phyloP scores from a whole-genome alignment of 2,888 invertebrate genomes.

The Syrphus vitripennis region DNA sequence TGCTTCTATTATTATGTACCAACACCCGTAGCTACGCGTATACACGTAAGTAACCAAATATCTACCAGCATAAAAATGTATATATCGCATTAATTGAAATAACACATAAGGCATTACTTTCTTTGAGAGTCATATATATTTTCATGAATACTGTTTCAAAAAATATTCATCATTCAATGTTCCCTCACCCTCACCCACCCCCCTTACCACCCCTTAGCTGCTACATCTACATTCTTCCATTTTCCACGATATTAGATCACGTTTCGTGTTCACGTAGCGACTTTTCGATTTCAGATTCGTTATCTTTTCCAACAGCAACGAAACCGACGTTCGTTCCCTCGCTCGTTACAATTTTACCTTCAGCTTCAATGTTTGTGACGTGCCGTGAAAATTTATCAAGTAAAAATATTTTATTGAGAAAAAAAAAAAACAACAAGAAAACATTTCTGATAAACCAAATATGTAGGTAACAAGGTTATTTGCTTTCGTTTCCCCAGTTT shows the following conservation, averaged over 20 bases:
- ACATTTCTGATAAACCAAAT: constrained; percentile 56
- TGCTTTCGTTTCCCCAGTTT: constrained; percentile 40
- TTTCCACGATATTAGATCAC: constrained; percentile 57
- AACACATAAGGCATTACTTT: constrained; percentile 11
- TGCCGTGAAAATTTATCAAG: constrained; percentile 59
- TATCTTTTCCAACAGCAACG: constrained; percentile 40
- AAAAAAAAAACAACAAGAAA: constrained; percentile 30
- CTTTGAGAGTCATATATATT: background rate
- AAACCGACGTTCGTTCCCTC: background rate
- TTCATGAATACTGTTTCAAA: background rate
- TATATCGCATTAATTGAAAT: constrained; percentile 22
- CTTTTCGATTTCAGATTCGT: constrained; percentile 64
- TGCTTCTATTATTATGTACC: too few relatives aligned
- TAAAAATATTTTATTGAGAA: background rate
- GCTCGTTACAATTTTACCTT: constrained; percentile 42
- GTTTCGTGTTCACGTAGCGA: constrained; percentile 43
- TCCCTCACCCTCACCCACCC: background rate
- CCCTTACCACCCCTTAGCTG: background rate
- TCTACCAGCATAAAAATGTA: background rate
- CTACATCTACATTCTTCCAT: background rate
- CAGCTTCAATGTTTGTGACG: constrained; percentile 47
- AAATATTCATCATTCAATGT: constrained; percentile 5
- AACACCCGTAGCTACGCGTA: too few relatives aligned
- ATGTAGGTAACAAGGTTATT: constrained; percentile 52
- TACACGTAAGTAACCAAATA: background rate